Evolutionary conservation across 2,113 vertebrate genomes (phyloP).

Genomic region (Forbesichthys papilliferus): DNA sequence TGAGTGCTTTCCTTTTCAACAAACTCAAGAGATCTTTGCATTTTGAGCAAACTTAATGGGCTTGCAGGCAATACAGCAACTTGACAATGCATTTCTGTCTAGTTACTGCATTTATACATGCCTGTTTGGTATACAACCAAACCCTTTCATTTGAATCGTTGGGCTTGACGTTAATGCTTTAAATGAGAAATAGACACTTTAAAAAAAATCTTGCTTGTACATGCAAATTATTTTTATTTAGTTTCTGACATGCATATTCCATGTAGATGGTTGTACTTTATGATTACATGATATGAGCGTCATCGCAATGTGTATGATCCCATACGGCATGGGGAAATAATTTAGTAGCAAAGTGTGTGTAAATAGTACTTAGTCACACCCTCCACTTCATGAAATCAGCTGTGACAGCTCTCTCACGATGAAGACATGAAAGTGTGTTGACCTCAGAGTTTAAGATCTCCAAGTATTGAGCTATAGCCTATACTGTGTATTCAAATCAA

Average conservation of each 20-base stretch:
- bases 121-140: conserved; percentile 20
- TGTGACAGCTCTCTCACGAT: background rate
- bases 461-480: background rate
- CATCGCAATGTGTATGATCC: background rate
- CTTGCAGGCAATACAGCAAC: background rate
- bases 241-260: conserved; percentile 2
- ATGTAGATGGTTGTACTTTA: background rate
- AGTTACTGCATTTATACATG: background rate
- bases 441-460: background rate
- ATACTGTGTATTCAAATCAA: background rate
- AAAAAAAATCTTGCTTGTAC: conserved; percentile 17
- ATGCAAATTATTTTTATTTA: background rate
- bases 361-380: background rate
- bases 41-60: conserved; percentile 26
- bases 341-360: background rate
- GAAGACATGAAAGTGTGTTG: background rate
- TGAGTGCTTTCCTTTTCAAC: conserved; percentile 29
- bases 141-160: conserved; percentile 2
- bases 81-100: conserved; percentile 22
- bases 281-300: background rate
- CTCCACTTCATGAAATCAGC: background rate
- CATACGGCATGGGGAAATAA: background rate
- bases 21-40: conserved; percentile 35
- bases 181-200: background rate
- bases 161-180: conserved; percentile 9